Conservation (phyloP, 2,113 vertebrate species). For the Malurus melanocephalus region DNA sequence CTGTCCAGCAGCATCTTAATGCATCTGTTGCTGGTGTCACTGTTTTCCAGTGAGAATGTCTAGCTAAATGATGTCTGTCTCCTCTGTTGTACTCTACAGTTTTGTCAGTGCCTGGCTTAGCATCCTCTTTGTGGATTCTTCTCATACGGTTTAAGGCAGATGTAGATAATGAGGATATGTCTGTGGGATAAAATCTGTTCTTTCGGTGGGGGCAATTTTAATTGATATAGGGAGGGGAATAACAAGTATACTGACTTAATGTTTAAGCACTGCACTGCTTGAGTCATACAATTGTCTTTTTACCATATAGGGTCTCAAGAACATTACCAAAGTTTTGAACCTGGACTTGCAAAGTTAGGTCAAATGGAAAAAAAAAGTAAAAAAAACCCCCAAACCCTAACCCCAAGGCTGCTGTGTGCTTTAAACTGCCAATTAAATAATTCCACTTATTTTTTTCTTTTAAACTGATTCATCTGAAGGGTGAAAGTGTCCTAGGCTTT, state of each 20-base stretch:
- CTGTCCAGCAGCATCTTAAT: not conserved
- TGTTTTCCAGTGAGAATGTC: not conserved
- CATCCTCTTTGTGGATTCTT: not conserved
- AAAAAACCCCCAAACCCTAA: rapidly evolving
- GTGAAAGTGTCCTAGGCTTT: not conserved
- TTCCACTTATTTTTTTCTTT: not conserved
- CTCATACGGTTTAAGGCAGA: not conserved
- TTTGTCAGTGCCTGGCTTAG: not conserved
- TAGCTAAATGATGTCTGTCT: not conserved
- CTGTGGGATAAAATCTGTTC: not conserved
- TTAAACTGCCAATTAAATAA: not conserved
- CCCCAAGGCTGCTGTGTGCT: not conserved
- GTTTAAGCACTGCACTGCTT: not conserved
- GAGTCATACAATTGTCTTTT: not conserved
- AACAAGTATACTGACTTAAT: not conserved
- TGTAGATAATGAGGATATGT: not conserved
- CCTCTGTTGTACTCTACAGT: not conserved
- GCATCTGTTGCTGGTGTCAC: not conserved
- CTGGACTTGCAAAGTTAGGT: not conserved
- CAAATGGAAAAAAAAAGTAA: no score
- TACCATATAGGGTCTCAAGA: not conserved
- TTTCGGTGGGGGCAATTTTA: not conserved
- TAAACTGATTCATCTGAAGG: not conserved
- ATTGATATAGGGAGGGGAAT: not conserved
- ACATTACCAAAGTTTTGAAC: not conserved